phyloP scores from a whole-genome alignment of 2,888 invertebrate species.

The Teleogryllus oceanicus region DNA sequence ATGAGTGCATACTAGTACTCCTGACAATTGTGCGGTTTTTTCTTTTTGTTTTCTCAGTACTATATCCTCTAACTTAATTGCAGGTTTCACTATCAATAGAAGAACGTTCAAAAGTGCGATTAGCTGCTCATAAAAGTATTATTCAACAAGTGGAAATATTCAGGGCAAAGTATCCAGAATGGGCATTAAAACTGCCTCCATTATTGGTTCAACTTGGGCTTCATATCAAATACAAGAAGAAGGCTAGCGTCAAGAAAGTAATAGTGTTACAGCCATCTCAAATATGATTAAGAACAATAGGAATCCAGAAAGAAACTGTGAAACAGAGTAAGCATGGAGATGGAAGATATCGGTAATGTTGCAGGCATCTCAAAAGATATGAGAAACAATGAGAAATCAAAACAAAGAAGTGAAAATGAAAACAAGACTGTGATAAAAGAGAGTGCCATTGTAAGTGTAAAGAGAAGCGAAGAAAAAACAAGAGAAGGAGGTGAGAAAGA shows the following conservation, averaged over 20 bases:
- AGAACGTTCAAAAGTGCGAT: neutral
- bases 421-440: too few species aligned
- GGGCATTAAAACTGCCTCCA: neutral
- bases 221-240: neutral
- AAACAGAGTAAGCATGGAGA: neutral
- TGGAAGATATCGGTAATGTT: too few species aligned
- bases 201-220: neutral
- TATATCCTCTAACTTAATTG: neutral
- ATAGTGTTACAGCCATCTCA: neutral
- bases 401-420: neutral
- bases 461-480: too few species aligned
- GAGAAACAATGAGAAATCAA: neutral
- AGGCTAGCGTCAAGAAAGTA: neutral
- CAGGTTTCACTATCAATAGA: neutral
- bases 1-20: neutral
- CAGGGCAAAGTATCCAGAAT: neutral
- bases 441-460: too few species aligned
- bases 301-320: neutral
- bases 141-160: neutral
- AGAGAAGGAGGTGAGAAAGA: too few species aligned
- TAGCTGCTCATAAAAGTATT: neutral
- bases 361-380: neutral
- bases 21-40: neutral
- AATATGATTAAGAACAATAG: neutral
- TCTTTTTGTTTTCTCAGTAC: neutral